phyloP scores from a whole-genome alignment of 2,888 invertebrate species.

The Leptogaster cylindrica region DNA sequence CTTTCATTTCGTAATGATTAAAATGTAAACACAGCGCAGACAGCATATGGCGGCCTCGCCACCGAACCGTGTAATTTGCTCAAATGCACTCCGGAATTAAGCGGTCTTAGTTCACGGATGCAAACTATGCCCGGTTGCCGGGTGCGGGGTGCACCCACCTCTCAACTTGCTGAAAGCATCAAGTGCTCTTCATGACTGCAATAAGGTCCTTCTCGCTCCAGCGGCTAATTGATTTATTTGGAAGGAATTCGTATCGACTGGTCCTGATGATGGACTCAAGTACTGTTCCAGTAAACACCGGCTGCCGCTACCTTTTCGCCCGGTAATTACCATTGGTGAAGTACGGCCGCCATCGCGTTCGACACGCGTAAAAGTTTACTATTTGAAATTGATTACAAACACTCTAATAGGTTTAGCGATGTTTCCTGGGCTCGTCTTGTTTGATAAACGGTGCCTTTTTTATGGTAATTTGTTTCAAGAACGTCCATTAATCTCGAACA shows the following conservation, averaged over 20 bases:
- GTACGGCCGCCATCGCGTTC: slow-evolving; percentile 20
- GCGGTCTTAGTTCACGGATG: slow-evolving; percentile 11
- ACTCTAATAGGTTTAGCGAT: too few relatives aligned
- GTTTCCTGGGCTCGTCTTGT: too few relatives aligned
- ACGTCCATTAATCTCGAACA: too few relatives aligned
- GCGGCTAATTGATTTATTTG: slow-evolving; percentile 38
- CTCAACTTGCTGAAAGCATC: slow-evolving; percentile 17
- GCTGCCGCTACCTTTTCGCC: slow-evolving; percentile 4
- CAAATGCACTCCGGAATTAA: slow-evolving; percentile 33
- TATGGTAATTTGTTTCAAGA: too few relatives aligned
- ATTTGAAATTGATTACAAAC: slow-evolving; percentile 37
- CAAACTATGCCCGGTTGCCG: background rate
- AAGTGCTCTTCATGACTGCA: slow-evolving; percentile 26
- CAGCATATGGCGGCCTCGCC: slow-evolving; percentile 26
- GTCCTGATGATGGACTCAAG: slow-evolving; percentile 27
- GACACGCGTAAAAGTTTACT: slow-evolving; percentile 37
- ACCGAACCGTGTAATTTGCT: slow-evolving; percentile 33
- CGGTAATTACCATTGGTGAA: background rate
- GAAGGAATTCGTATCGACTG: slow-evolving; percentile 30
- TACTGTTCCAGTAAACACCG: slow-evolving; percentile 6
- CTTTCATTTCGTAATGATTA: slow-evolving; percentile 24
- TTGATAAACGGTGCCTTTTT: too few relatives aligned
- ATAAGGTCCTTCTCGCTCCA: slow-evolving; percentile 17
- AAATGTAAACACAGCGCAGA: slow-evolving; percentile 33
- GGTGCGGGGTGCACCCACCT: background rate